Conservation (phyloP, 2,888 invertebrate species). For the Nasonia oneida region DNA sequence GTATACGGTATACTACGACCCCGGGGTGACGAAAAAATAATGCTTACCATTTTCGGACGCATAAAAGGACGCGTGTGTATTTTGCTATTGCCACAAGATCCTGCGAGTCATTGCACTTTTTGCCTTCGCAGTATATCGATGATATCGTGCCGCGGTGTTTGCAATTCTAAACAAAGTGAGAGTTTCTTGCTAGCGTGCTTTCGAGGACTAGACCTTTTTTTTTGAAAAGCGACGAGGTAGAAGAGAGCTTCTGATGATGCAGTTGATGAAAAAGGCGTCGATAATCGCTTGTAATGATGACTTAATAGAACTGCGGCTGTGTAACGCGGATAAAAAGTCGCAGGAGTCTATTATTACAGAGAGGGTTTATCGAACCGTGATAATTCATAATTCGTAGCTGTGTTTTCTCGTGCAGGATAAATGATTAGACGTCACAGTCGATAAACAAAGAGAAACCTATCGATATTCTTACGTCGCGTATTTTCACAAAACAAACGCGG, state of each 20-base stretch:
- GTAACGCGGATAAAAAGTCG: conserved; percentile 16
- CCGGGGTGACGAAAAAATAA: conserved; percentile 41
- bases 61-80: not conserved
- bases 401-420: not conserved
- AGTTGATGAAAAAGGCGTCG: conserved; percentile 15
- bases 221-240: not conserved
- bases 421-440: not conserved
- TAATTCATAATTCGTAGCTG: conserved; percentile 13
- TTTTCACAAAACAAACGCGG: not conserved
- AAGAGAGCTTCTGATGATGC: not conserved
- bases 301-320: conserved; percentile 21
- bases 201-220: not conserved
- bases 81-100: conserved; percentile 11
- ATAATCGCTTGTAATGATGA: conserved; percentile 50
- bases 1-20: not conserved
- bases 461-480: not conserved
- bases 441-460: not conserved
- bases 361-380: conserved; percentile 28
- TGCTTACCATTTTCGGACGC: conserved; percentile 28
- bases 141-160: not conserved
- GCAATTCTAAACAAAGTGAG: conserved; percentile 31
- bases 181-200: conserved; percentile 15
- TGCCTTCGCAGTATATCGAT: not conserved
- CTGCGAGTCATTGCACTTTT: conserved; percentile 41
- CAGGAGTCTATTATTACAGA: not conserved